Percentiles rank a stretch among this genome's conserved stretches.
These are phyloP conservation scores for Corbicula japonica DNA, from an alignment of 2,888 invertebrate species.

Conservation along the genomic window DNA sequence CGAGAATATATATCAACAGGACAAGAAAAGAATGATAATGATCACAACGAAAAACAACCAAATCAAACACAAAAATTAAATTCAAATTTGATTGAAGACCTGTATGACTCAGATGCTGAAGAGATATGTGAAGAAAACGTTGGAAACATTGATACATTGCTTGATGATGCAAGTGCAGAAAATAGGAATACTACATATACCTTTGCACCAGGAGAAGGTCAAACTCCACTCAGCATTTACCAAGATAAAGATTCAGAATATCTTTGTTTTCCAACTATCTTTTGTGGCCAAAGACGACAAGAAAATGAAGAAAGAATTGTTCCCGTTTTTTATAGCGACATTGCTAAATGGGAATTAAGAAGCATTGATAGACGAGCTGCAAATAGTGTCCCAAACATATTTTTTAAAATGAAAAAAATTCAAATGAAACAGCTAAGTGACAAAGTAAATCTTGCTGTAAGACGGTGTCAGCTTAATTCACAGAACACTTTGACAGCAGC, in stretches of 20 bases:
- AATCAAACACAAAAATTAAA: too few species aligned
- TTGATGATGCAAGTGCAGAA: conserved; percentile 29
- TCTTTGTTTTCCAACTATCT: conserved; percentile 56
- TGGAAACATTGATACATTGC: too few species aligned
- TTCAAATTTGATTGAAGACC: conserved; percentile 9
- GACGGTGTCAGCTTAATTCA: conserved; percentile 40
- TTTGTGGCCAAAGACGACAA: conserved; percentile 51
- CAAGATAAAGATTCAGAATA: too few species aligned
- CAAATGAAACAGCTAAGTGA: conserved; percentile 55
- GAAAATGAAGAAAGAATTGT: conserved; percentile 37
- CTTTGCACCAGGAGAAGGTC: conserved; percentile 63
- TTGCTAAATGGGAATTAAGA: conserved; percentile 44
- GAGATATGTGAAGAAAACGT: too few species aligned
- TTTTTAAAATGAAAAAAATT: conserved; percentile 52
- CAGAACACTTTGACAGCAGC: conserved; percentile 49
- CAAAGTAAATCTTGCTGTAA: conserved; percentile 58
- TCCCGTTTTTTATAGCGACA: conserved; percentile 31
- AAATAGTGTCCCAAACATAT: conserved; percentile 59
- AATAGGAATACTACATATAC: conserved; percentile 35
- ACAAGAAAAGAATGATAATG: too few species aligned
- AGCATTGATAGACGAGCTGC: conserved; percentile 25
- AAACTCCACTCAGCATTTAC: conserved; percentile 58
- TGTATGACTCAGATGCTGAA: conserved; percentile 28
- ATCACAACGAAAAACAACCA: too few species aligned
- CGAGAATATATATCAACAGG: too few species aligned